Percentiles rank a stretch among this genome's conserved stretches.
phyloP scores from a whole-genome alignment of 2,888 invertebrate genomes.

The Amorpha juglandis region DNA sequence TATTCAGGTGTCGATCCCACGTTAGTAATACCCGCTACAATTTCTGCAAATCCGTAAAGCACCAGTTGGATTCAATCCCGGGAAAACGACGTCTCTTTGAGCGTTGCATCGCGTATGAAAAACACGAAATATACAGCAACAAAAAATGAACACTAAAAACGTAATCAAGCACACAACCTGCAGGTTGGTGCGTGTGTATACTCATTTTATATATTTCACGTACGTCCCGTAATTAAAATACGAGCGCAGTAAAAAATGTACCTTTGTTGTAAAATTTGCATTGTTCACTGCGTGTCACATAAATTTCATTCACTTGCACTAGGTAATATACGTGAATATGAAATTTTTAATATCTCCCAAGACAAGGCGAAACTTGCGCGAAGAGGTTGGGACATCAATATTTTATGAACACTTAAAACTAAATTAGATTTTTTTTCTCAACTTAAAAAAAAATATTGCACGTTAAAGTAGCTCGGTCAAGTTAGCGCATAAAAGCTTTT shows the following conservation, averaged over 20 bases:
- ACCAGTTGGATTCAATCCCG: conserved; percentile 54
- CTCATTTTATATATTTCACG: conserved; percentile 30
- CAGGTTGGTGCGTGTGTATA: not conserved
- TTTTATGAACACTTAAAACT: conserved; percentile 73
- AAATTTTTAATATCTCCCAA: conserved; percentile 71
- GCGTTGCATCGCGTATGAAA: conserved; percentile 46
- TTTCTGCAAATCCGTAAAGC: conserved; percentile 67
- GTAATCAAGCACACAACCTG: conserved; percentile 6
- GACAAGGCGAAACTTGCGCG: conserved; percentile 60
- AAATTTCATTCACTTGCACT: conserved; percentile 44
- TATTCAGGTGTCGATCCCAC: conserved; percentile 41
- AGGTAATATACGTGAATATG: conserved; percentile 57
- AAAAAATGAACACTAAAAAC: conserved; percentile 16
- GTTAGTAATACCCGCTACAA: conserved; percentile 48
- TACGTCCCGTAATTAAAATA: conserved; percentile 44
- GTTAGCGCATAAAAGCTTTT: conserved; percentile 43
- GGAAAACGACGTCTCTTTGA: conserved; percentile 59
- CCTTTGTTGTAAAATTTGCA: conserved; percentile 36
- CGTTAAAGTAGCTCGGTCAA: conserved; percentile 40
- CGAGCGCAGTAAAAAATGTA: conserved; percentile 31
- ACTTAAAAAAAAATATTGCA: conserved; percentile 52
- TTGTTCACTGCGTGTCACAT: conserved; percentile 37
- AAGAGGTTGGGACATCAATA: conserved; percentile 65
- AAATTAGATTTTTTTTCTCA: conserved; percentile 64
- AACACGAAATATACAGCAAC: conserved; percentile 32